Evolutionary conservation across 2,888 invertebrate species (phyloP).

Genomic region (Salpingus planirostris): DNA sequence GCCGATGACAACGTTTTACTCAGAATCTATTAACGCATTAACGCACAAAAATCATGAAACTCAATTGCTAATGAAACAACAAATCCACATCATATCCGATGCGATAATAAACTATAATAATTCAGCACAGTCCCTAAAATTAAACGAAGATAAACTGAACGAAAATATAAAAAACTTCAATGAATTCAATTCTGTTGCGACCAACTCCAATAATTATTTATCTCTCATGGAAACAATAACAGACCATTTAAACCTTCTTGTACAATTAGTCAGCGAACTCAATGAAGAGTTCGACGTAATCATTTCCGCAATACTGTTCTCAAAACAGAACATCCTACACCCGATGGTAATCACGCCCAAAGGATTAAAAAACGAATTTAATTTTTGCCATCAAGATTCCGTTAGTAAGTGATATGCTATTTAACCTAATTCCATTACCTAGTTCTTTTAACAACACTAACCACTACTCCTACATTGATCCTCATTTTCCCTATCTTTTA

Average conservation of each 20-base stretch:
- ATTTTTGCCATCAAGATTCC: conserved; percentile 11
- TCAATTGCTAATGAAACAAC: conserved; percentile 14
- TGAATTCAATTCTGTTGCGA: too few species aligned
- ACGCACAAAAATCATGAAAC: conserved; percentile 9
- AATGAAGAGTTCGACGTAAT: conserved; percentile 13
- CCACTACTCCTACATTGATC: conserved; percentile 11
- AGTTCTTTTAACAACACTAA: conserved; percentile 1
- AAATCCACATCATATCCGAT: conserved; percentile 15
- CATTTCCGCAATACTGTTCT: conserved; percentile 16
- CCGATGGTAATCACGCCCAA: conserved; percentile 15
- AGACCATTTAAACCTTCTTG: conserved; percentile 15
- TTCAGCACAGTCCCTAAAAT: conserved; percentile 7
- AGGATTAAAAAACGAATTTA: conserved; percentile 6
- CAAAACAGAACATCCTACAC: conserved; percentile 16
- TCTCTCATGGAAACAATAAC: too few species aligned
- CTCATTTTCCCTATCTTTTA: conserved; percentile 6
- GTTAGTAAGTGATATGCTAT: conserved; percentile 5
- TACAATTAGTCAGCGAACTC: conserved; percentile 12
- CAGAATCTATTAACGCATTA: conserved; percentile 9
- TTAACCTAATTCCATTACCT: conserved; percentile 8
- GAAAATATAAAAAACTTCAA: conserved; percentile 7
- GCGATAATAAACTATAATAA: conserved; percentile 16
- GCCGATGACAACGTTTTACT: conserved; percentile 6
- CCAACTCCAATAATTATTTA: too few species aligned
- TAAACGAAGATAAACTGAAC: conserved; percentile 11